Evolutionary conservation across 2,113 vertebrate genomes (phyloP), one percentile per base, ranked within the genome.

Genomic region (Phaethornis superciliosus): DNA sequence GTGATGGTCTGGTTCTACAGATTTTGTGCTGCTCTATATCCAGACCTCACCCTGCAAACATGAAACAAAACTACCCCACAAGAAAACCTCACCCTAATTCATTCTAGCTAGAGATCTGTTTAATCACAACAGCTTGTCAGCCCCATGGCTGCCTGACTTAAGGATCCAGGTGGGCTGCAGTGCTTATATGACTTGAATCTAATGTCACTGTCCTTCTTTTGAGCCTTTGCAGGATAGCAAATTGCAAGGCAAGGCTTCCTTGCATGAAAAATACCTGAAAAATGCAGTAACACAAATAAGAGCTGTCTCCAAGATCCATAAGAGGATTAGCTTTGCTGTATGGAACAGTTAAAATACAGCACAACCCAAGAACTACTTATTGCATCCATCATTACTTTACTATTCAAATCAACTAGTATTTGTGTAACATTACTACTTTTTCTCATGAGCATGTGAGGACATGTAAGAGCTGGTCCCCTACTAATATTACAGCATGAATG

Each of bases 241-340:
- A 85, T 12, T 65, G 33, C 30, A 81, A 1, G 12, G 44, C 30
- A 90, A 63, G 7, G 33, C 33, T 35, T 74, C 20, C 33, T 56
- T 71, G 30, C 77, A 63, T 15, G 68, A 93, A 95, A 87, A 89
- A 47, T 21, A 76, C 42, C 54, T 37, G 54, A 79, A 87, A 93
- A 91, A 67, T 58, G 44, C 15, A 76, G 22, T 5, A 68, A 42
- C 0, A 2, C 17, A 80, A 74, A 26, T 52, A 85, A 77, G n/a
- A 67, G 68, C 27, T 67, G 35, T 44, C 33, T 81, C 64, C 60
- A 81, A 67, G 64, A 85, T 56, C 64, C 23, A 4, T 32, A 82
- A 84, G 0, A 56, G 71, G 58, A 89, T 77, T 64, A 91, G 15
- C 37, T 49, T 42, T 75, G 32, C 11, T 78, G 67, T 19, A 78